A percentile compares a stretch with the other conserved stretches of the same genome.
Evolutionary conservation across 2,797 vertebrate genomes (phyloP).

Genomic region (Urophycis tenuis): DNA sequence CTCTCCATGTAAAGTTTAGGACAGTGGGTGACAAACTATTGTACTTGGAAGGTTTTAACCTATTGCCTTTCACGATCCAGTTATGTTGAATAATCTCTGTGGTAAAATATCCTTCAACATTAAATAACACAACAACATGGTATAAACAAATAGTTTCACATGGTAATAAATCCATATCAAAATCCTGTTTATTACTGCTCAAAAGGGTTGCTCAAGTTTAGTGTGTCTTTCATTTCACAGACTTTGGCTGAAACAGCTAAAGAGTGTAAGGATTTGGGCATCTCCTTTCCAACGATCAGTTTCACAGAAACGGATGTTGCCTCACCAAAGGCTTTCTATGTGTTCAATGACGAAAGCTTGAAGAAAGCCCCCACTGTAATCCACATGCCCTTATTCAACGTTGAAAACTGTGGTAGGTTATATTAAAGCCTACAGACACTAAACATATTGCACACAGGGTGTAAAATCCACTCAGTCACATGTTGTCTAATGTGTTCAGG

Average conservation of each 20-base stretch:
- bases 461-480: not conserved
- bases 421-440: not conserved
- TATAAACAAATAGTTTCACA: too few species aligned
- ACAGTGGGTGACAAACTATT: not conserved
- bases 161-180: not conserved
- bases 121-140: too few species aligned
- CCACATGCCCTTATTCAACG: conserved; percentile 26
- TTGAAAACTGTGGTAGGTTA: conserved; percentile 12
- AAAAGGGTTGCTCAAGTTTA: not conserved
- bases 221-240: conserved; percentile 1
- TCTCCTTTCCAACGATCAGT: conserved; percentile 16
- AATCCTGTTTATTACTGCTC: not conserved
- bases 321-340: conserved; percentile 14
- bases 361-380: conserved; percentile 16
- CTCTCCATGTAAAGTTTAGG: not conserved
- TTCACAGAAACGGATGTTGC: not conserved
- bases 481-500: not conserved
- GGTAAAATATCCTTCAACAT: too few species aligned
- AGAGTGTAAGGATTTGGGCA: not conserved
- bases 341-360: conserved; percentile 12
- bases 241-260: conserved; percentile 7
- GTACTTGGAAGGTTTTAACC: not conserved
- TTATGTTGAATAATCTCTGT: too few species aligned
- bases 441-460: not conserved
- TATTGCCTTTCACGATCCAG: too few species aligned